A percentile compares a stretch with the other conserved stretches of the same genome.
phyloP scores from a whole-genome alignment of 2,888 invertebrate genomes.

The Hermaeophaga mercurialis region DNA sequence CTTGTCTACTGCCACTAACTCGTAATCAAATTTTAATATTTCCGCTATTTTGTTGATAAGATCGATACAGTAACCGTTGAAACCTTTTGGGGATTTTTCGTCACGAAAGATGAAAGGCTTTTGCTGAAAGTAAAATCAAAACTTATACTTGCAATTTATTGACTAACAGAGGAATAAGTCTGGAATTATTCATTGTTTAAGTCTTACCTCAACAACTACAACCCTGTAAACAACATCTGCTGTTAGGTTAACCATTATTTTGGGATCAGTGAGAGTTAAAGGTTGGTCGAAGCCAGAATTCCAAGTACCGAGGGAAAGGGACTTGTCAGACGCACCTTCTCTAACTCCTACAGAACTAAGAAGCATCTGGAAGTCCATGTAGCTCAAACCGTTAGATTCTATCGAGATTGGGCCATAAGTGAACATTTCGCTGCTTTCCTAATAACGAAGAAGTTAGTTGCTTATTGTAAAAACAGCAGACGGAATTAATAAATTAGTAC shows the following conservation, averaged over 20 bases:
- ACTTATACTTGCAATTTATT: too few species aligned
- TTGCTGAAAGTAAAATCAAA: slow-evolving; percentile 64
- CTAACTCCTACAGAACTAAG: slow-evolving; percentile 73
- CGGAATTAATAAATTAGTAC: too few species aligned
- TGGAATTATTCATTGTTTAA: too few species aligned
- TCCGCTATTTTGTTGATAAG: slow-evolving; percentile 85
- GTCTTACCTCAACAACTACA: slow-evolving; percentile 78
- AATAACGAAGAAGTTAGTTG: slow-evolving; percentile 2
- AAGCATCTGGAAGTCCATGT: slow-evolving; percentile 76
- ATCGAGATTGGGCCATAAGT: slow-evolving; percentile 72
- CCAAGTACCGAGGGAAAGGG: slow-evolving; percentile 76
- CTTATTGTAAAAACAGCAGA: too few species aligned
- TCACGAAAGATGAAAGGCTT: slow-evolving; percentile 81
- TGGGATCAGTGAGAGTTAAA: slow-evolving; percentile 68
- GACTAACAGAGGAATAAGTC: too few species aligned
- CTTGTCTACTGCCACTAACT: slow-evolving; percentile 80
- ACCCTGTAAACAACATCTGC: slow-evolving; percentile 86
- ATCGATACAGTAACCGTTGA: slow-evolving; percentile 92
- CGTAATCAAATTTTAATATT: slow-evolving; percentile 88
- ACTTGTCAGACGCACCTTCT: slow-evolving; percentile 74
- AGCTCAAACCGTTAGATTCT: slow-evolving; percentile 72
- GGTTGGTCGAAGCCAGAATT: slow-evolving; percentile 73
- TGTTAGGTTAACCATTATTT: slow-evolving; percentile 73
- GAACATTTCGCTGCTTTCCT: slow-evolving; percentile 62
- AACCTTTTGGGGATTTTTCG: slow-evolving; percentile 68